Percentiles rank a stretch among this genome's conserved stretches.
Evolutionary conservation across 2,888 invertebrate species (phyloP).

Genomic region (Volucella zonaria): DNA sequence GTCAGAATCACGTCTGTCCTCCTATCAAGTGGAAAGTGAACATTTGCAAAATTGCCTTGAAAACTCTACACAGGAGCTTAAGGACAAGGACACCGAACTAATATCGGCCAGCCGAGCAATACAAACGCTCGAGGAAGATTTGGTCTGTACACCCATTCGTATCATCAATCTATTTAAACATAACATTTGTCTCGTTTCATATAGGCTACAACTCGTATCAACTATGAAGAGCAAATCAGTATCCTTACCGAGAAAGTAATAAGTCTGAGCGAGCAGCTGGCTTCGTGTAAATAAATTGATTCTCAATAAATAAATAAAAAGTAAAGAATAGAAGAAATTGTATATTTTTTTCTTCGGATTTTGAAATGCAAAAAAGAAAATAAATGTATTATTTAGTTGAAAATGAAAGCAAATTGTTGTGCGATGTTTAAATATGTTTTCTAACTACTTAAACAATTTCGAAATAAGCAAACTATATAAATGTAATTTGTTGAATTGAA

Average conservation of each 20-base stretch:
- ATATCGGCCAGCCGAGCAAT: slow-evolving; percentile 83
- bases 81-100: slow-evolving; percentile 84
- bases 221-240: slow-evolving; percentile 87
- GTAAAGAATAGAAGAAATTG: slow-evolving; percentile 44
- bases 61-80: slow-evolving; percentile 83
- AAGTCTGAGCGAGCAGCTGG: slow-evolving; percentile 90
- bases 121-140: slow-evolving; percentile 86
- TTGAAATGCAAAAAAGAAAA: slow-evolving; percentile 11
- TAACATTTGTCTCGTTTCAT: slow-evolving; percentile 23
- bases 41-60: slow-evolving; percentile 83
- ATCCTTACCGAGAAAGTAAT: slow-evolving; percentile 86
- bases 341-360: slow-evolving; percentile 46
- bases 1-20: slow-evolving; percentile 80
- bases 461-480: slow-evolving; percentile 22
- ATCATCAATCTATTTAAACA: background rate
- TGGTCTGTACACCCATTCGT: slow-evolving; percentile 79
- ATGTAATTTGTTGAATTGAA: slow-evolving; percentile 11
- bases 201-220: slow-evolving; percentile 84
- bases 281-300: slow-evolving; percentile 82
- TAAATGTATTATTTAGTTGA: slow-evolving; percentile 23
- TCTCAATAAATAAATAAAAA: slow-evolving; percentile 49
- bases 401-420: slow-evolving; percentile 48
- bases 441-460: slow-evolving; percentile 39
- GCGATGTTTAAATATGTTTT: slow-evolving; percentile 35
- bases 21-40: slow-evolving; percentile 82